Conservation (phyloP, 1,140 invertebrate genomes). For the Piezodorus guildinii region DNA sequence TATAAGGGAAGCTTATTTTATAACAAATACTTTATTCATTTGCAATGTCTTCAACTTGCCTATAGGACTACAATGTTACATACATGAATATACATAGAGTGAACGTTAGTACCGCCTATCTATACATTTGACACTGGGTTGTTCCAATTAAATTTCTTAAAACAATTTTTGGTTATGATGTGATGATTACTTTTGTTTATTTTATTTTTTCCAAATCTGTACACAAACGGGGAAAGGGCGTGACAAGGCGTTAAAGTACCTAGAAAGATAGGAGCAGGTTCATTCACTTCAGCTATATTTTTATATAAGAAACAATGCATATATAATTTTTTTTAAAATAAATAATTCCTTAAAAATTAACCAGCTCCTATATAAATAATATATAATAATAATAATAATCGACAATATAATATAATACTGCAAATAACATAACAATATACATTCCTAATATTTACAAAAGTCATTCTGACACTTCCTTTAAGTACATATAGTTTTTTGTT, state of each 20-base stretch:
- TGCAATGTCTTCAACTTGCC: slow-evolving; percentile 23
- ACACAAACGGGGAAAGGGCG: slow-evolving; percentile 8
- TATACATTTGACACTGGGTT: slow-evolving; percentile 25
- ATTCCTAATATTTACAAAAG: slow-evolving; percentile 23
- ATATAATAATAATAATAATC: slow-evolving; percentile 6
- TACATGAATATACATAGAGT: slow-evolving; percentile 26
- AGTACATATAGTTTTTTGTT: slow-evolving; percentile 11
- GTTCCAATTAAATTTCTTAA: slow-evolving; percentile 14
- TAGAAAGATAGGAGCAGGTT: slow-evolving; percentile 1
- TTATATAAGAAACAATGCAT: too few species aligned
- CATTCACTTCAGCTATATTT: too few species aligned
- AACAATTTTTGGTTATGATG: neutral
- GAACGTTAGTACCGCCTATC: slow-evolving; percentile 24
- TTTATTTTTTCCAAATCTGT: neutral
- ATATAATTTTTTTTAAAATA: neutral
- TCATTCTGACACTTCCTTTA: slow-evolving; percentile 21
- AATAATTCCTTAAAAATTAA: neutral
- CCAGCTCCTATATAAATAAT: slow-evolving; percentile 12
- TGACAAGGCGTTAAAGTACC: neutral
- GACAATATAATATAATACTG: slow-evolving; percentile 19
- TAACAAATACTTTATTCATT: slow-evolving; percentile 24
- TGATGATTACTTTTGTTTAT: neutral
- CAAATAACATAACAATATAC: slow-evolving; percentile 24
- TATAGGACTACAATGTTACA: slow-evolving; percentile 25
- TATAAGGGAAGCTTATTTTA: slow-evolving; percentile 1